phyloP scores from a whole-genome alignment of 2,797 vertebrate species.

The Carcharodon carcharias region DNA sequence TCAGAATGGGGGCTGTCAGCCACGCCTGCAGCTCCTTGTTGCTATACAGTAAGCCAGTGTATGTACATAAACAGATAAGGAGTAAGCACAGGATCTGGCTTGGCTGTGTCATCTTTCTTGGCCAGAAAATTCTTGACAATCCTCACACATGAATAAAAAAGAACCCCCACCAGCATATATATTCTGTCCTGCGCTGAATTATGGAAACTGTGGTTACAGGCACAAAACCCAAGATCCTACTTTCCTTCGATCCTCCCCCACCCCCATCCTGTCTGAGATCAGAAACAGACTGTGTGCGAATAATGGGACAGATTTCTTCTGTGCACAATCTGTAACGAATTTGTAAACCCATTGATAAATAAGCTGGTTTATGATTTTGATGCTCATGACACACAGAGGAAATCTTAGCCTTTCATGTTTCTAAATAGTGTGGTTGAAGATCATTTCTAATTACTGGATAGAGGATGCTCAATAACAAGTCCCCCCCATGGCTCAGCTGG shows the following conservation, averaged over 20 bases:
- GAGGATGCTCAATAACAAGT: neutral
- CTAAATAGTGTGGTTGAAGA: neutral
- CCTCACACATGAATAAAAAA: neutral
- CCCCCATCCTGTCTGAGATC: neutral
- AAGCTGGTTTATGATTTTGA: neutral
- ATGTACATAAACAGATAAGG: neutral
- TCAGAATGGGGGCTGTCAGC: neutral
- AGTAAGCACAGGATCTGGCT: neutral
- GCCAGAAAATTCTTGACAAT: neutral
- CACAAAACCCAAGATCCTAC: neutral
- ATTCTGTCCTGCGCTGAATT: neutral
- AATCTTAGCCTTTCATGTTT: neutral
- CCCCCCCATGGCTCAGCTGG: neutral
- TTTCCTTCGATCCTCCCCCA: neutral
- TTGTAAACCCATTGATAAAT: neutral
- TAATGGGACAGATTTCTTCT: neutral
- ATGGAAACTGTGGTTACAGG: neutral
- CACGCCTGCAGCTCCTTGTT: neutral
- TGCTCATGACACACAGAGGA: neutral
- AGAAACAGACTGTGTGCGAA: neutral
- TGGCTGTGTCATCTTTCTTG: neutral
- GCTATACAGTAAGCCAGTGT: neutral
- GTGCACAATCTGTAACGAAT: neutral
- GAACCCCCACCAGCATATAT: neutral
- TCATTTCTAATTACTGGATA: neutral